phyloP scores from a whole-genome alignment of 1,140 invertebrate species.

The Drosophila murphyi region DNA sequence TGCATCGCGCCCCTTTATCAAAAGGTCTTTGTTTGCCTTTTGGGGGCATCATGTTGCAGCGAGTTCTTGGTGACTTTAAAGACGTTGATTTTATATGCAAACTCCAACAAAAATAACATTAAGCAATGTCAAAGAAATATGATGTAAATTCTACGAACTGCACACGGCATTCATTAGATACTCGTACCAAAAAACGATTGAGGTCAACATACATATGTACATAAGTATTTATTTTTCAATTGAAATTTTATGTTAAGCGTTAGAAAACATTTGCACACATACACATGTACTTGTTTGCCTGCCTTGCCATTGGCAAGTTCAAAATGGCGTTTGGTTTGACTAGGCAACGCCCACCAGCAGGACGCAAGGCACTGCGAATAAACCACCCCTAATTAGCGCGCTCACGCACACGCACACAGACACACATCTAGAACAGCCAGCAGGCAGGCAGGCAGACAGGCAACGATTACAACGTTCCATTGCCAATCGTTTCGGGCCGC shows the following conservation, averaged over 20 bases:
- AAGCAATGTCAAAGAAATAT: slow-evolving; percentile 73
- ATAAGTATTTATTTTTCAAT: slow-evolving; percentile 40
- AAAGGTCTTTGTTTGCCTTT: slow-evolving; percentile 18
- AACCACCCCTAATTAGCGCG: slow-evolving; percentile 41
- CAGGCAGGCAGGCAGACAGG: neutral
- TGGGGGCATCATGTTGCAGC: slow-evolving; percentile 45
- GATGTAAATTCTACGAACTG: slow-evolving; percentile 74
- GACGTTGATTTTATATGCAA: slow-evolving; percentile 45
- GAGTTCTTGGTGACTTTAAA: slow-evolving; percentile 50
- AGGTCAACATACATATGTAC: slow-evolving; percentile 50
- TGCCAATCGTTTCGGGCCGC: slow-evolving; percentile 48
- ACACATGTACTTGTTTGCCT: slow-evolving; percentile 3
- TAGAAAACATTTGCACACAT: slow-evolving; percentile 34
- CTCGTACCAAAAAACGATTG: slow-evolving; percentile 44
- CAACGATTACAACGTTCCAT: slow-evolving; percentile 8
- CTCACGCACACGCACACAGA: slow-evolving; percentile 21
- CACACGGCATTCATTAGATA: slow-evolving; percentile 74
- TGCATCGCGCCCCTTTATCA: slow-evolving; percentile 37
- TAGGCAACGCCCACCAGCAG: slow-evolving; percentile 39
- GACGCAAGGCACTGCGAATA: slow-evolving; percentile 34
- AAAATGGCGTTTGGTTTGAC: slow-evolving; percentile 42
- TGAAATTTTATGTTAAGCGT: slow-evolving; percentile 40
- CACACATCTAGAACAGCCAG: slow-evolving; percentile 1
- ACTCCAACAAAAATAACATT: slow-evolving; percentile 41
- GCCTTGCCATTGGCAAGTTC: slow-evolving; percentile 33